Conservation (phyloP, 2,797 vertebrate genomes). For the Syngnathus acus region DNA sequence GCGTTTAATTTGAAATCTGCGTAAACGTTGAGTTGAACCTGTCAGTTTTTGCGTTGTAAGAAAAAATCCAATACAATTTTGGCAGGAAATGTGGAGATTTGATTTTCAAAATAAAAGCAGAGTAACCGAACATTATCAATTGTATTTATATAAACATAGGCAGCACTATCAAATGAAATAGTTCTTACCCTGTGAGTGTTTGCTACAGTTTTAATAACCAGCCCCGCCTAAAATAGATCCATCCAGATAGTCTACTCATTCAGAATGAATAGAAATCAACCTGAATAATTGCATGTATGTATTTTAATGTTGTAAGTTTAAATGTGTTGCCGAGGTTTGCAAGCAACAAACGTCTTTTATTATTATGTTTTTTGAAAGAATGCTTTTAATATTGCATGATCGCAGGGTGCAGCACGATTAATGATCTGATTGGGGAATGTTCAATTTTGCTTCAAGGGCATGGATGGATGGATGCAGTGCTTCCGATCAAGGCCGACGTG, state of each 20-base stretch:
- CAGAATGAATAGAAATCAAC: no score
- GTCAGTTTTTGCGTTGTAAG: conserved; percentile 33
- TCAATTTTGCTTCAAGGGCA: neutral
- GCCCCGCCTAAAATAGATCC: neutral
- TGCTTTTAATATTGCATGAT: neutral
- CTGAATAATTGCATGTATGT: neutral
- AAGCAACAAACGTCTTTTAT: neutral
- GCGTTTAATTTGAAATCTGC: no score
- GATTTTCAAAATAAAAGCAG: conserved; percentile 37
- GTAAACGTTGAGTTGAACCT: neutral
- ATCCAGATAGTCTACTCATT: neutral
- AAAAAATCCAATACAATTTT: neutral
- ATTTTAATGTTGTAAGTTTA: neutral
- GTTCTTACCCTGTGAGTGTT: neutral
- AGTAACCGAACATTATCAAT: neutral
- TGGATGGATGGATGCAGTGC: neutral
- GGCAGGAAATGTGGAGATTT: conserved; percentile 14
- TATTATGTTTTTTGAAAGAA: neutral
- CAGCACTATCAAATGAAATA: no score
- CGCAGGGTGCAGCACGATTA: neutral
- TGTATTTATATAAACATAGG: neutral
- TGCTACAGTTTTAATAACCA: neutral
- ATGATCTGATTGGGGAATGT: neutral
- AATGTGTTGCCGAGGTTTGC: neutral
- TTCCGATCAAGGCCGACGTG: neutral